These are phyloP conservation scores for Semibalanus balanoides DNA, from an alignment of 1,140 invertebrate genomes.

Conservation along the genomic window DNA sequence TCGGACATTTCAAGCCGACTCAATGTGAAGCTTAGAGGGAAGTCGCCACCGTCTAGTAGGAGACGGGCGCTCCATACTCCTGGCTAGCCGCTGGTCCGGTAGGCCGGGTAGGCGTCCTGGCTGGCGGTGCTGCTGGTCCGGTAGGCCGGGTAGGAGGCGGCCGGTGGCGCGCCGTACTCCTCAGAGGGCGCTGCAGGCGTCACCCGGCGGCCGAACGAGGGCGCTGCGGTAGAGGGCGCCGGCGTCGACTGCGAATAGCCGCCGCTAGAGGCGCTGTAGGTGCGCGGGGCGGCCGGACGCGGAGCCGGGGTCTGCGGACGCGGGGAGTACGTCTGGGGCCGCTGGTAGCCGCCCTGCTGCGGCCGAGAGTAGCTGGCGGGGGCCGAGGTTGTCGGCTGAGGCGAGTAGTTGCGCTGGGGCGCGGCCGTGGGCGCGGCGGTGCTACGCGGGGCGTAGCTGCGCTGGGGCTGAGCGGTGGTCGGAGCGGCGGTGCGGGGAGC, in stretches of 20 bases:
- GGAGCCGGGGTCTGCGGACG: not conserved
- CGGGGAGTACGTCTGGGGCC: not conserved
- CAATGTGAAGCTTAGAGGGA: no score
- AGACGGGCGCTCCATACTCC: not conserved
- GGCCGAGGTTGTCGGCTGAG: not conserved
- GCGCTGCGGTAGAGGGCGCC: no score
- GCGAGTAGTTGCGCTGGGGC: not conserved
- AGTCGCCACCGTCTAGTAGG: not conserved
- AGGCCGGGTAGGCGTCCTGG: not conserved
- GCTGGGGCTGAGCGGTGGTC: not conserved
- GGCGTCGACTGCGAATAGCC: not conserved
- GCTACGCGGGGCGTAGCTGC: not conserved
- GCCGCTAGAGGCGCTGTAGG: not conserved
- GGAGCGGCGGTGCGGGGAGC: no score
- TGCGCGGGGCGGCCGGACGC: no score
- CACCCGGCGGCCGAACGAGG: no score
- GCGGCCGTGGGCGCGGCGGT: no score
- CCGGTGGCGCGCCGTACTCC: not conserved
- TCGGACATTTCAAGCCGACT: no score
- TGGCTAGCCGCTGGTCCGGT: not conserved
- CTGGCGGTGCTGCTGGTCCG: not conserved
- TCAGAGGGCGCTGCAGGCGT: not conserved
- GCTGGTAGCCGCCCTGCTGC: not conserved
- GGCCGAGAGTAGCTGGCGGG: not conserved
- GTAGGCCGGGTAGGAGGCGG: not conserved